Conservation (phyloP, 2,113 vertebrate species). For the Percopsis transmontana region DNA sequence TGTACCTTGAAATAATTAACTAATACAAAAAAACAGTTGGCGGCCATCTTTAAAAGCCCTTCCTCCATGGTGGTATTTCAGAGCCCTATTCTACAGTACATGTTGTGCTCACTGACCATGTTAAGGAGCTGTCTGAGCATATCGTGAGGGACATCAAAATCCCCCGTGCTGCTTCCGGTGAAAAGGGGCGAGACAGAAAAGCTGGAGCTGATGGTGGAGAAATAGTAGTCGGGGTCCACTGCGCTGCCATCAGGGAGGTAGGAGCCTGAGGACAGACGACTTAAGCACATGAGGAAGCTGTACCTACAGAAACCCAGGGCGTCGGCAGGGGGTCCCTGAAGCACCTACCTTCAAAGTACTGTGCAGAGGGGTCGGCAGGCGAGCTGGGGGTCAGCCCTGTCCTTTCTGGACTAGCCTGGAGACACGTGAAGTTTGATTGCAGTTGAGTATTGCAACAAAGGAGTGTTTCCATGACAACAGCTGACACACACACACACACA, state of each 20-base stretch:
- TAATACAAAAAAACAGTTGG: no score
- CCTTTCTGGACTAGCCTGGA: conserved; percentile 93
- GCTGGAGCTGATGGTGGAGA: conserved; percentile 94
- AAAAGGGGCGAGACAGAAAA: conserved; percentile 96
- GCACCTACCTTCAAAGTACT: conserved; percentile 91
- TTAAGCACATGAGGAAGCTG: neutral
- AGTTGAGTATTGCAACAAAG: no score
- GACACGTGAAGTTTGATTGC: no score
- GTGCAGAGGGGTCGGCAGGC: conserved; percentile 85
- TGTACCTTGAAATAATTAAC: no score
- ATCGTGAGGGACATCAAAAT: conserved; percentile 88
- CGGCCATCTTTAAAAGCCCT: no score
- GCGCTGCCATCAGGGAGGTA: conserved; percentile 91
- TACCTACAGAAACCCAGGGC: neutral
- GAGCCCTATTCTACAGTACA: neutral
- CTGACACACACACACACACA: no score
- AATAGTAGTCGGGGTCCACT: conserved; percentile 92
- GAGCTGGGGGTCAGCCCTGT: conserved; percentile 84
- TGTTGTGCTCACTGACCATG: conserved; percentile 78
- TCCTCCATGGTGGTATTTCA: neutral
- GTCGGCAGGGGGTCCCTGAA: neutral
- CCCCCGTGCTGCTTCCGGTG: conserved; percentile 86
- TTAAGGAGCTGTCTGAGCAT: conserved; percentile 88
- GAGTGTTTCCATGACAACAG: no score
- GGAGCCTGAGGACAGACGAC: conserved; percentile 74